Base-by-base conservation (phyloP, 2,113 vertebrate species). In the Aptenodytes forsteri region DNA sequence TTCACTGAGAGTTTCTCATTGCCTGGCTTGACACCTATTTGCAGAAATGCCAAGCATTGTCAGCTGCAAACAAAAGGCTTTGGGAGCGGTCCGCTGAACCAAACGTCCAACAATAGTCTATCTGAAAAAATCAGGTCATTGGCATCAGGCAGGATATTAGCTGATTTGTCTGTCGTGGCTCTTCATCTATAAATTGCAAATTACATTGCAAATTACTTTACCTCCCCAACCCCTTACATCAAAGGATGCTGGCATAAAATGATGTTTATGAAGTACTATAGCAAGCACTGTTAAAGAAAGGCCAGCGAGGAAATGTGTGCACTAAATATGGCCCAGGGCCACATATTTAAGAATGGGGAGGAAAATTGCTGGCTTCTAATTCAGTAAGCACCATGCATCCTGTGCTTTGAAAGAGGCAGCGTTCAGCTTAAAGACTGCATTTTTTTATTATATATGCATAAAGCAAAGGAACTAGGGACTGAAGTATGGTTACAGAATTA, bases 351-450 rank as follows among this genome's bases (percentile, higher is more conserved):
- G 56, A 54, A 42, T 0, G 22, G 11, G 5, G 15, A 2, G 6
- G 36, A 1, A 7, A 34, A 47, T 13, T 32, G 10, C 36, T 56
- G 49, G 10, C 32, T 32, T 84, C 50, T 61, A 17, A 42, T 18
- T 61, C 13, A 20, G 18, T 9, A 30, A 75, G 34, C 30, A 40
- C 10, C 2, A 4, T 3, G 49, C 69, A 62, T 8, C 32, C 50
- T 7, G 26, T 40, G 46, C 70, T 66, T 62, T 11, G 7, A 71
- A 42, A 79, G 30, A 13, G 30, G 34, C 5, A 4, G 4, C 0
- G 0, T 38, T 22, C 46, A 22, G 7, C 30, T 30, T 54, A 8
- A 55, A 77, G 22, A 6, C 3, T 18, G 22, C 11, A 2, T 13
- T 40, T 32, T 29, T n/a, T 42, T 11, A 21, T 17, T n/a, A 4